Evolutionary conservation across 2,888 invertebrate species (phyloP).

Genomic region (Mylabris sibirica): DNA sequence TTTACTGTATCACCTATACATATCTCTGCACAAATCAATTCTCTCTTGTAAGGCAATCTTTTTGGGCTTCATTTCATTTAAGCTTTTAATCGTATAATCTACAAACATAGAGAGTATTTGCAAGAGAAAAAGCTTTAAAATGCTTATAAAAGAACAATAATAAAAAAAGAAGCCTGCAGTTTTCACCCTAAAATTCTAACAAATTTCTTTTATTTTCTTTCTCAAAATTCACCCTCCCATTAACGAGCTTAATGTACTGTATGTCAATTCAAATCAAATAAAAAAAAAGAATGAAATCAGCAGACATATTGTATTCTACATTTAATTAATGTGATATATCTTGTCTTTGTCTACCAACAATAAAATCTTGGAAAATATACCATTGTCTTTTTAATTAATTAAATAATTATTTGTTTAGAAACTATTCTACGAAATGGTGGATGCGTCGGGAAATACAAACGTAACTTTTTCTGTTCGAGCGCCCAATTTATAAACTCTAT

Average conservation of each 20-base stretch:
- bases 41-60: background rate
- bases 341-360: conserved; percentile 48
- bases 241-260: conserved; percentile 61
- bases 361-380: conserved; percentile 25
- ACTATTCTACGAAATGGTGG: too few species aligned
- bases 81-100: conserved; percentile 44
- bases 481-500: too few species aligned
- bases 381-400: too few species aligned
- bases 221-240: conserved; percentile 28
- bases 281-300: conserved; percentile 31
- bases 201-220: background rate
- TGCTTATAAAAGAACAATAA: background rate
- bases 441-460: too few species aligned
- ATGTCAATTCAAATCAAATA: conserved; percentile 60
- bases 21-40: conserved; percentile 8
- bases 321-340: conserved; percentile 50
- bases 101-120: conserved; percentile 20
- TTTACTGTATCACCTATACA: conserved; percentile 1
- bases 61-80: conserved; percentile 20
- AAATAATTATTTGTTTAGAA: background rate
- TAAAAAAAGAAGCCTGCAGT: background rate
- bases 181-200: background rate
- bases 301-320: conserved; percentile 44
- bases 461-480: too few species aligned
- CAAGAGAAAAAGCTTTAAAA: background rate